Percentiles rank a stretch among this genome's conserved stretches.
Evolutionary conservation across 2,113 vertebrate species (phyloP).

Genomic region (Hippocampus comes): DNA sequence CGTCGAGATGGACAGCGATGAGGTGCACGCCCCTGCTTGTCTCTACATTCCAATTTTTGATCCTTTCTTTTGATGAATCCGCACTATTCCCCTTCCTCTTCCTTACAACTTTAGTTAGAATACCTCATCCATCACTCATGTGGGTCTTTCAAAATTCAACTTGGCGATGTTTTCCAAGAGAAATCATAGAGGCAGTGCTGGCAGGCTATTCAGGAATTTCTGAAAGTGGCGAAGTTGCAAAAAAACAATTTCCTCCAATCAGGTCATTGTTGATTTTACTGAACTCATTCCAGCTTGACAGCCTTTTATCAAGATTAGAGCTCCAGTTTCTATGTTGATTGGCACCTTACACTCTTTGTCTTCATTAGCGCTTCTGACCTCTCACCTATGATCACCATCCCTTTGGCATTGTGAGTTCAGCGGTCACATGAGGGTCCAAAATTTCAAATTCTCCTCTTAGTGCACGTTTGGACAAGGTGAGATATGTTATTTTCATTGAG

Average conservation of each 20-base stretch:
- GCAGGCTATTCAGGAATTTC: conserved; percentile 9
- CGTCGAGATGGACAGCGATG: conserved; percentile 27
- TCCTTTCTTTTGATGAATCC: conserved; percentile 53
- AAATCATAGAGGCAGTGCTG: conserved; percentile 5
- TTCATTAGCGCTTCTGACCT: conserved; percentile 17
- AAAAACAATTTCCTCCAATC: conserved; percentile 8
- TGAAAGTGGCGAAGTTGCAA: conserved; percentile 4
- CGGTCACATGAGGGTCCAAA: conserved; percentile 1
- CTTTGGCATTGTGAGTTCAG: conserved; percentile 23
- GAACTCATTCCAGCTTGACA: conserved; percentile 27
- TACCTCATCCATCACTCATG: conserved; percentile 31
- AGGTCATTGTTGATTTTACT: conserved; percentile 34
- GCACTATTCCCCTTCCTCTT: conserved; percentile 26
- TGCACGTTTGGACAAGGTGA: conserved; percentile 18
- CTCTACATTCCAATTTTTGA: conserved; percentile 44
- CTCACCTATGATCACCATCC: conserved; percentile 12
- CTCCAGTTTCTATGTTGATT: conserved; percentile 36
- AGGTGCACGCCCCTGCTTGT: conserved; percentile 30
- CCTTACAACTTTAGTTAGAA: conserved; percentile 22
- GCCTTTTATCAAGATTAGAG: conserved; percentile 31
- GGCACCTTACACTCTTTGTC: conserved; percentile 38
- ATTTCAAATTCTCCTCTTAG: conserved; percentile 30
- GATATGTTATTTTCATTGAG: conserved; percentile 37
- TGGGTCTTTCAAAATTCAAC: conserved; percentile 22
- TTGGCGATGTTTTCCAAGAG: conserved; percentile 4